Evolutionary conservation across 2,888 invertebrate species (phyloP).

Genomic region (Ectobius pallidus): DNA sequence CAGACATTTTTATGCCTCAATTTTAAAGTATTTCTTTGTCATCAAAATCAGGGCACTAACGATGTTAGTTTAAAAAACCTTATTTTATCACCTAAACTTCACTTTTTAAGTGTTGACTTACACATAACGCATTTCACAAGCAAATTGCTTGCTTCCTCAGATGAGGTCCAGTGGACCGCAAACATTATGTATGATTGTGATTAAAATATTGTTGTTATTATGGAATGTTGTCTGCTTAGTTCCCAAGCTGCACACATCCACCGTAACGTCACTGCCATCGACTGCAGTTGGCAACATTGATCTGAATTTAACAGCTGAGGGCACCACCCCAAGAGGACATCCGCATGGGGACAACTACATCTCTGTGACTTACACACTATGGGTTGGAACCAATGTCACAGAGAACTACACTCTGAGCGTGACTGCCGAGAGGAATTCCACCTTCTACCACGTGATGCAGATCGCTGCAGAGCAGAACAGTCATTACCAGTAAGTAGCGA

Average conservation of each 20-base stretch:
- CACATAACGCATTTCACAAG: too few relatives aligned
- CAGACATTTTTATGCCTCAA: too few relatives aligned
- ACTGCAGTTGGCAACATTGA: constrained; percentile 20
- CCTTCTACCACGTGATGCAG: constrained; percentile 69
- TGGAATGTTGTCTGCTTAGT: background rate
- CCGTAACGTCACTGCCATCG: constrained; percentile 30
- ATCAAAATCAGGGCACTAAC: too few relatives aligned
- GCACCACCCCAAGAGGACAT: background rate
- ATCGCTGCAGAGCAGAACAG: constrained; percentile 82
- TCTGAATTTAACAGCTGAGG: constrained; percentile 6
- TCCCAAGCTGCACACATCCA: background rate
- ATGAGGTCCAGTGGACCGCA: too few relatives aligned
- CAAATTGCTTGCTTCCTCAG: too few relatives aligned
- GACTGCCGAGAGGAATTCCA: constrained; percentile 73
- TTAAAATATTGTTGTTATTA: too few relatives aligned
- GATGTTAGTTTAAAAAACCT: too few relatives aligned
- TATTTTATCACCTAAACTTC: too few relatives aligned
- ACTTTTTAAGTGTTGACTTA: too few relatives aligned
- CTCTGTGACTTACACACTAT: constrained; percentile 82
- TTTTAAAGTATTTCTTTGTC: too few relatives aligned
- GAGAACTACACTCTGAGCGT: constrained; percentile 80
- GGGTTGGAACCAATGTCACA: constrained; percentile 86
- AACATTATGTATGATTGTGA: too few relatives aligned
- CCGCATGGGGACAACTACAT: constrained; percentile 57
- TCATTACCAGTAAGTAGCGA: constrained; percentile 59